Conservation (phyloP, 2,113 vertebrate species). For the Syngnathus floridae region DNA sequence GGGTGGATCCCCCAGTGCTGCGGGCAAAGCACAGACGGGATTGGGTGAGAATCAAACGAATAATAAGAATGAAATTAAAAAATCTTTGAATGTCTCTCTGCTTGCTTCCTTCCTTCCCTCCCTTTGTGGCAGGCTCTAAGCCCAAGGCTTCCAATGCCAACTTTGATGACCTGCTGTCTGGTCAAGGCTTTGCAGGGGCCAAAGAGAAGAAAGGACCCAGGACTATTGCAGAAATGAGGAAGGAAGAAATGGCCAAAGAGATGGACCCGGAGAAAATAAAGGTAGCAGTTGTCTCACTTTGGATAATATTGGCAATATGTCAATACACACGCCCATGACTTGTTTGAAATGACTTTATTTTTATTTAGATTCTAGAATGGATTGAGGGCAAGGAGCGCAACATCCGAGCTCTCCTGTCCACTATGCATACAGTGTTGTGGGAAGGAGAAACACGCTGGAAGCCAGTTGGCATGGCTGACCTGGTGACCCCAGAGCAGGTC, state of each 20-base stretch:
- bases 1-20: conserved; percentile 69
- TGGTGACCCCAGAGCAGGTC: conserved; percentile 96
- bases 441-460: conserved; percentile 96
- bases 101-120: background rate
- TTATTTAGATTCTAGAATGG: conserved; percentile 88
- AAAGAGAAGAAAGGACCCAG: conserved; percentile 92
- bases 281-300: conserved; percentile 57
- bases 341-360: conserved; percentile 16
- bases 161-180: conserved; percentile 92
- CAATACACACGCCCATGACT: background rate
- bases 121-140: conserved; percentile 76
- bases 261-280: conserved; percentile 98
- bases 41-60: conserved; percentile 70
- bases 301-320: too few species aligned
- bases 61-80: too few species aligned
- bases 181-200: conserved; percentile 90
- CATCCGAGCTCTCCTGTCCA: conserved; percentile 92
- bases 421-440: conserved; percentile 97
- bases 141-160: conserved; percentile 78
- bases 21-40: conserved; percentile 69
- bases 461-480: conserved; percentile 93
- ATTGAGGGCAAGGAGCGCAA: conserved; percentile 98
- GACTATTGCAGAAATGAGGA: conserved; percentile 98
- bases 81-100: too few species aligned
- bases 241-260: conserved; percentile 98